Evolutionary conservation across 1,140 invertebrate genomes (phyloP), one percentile per base, ranked within the genome.

Genomic region (Drosophila leontia): DNA sequence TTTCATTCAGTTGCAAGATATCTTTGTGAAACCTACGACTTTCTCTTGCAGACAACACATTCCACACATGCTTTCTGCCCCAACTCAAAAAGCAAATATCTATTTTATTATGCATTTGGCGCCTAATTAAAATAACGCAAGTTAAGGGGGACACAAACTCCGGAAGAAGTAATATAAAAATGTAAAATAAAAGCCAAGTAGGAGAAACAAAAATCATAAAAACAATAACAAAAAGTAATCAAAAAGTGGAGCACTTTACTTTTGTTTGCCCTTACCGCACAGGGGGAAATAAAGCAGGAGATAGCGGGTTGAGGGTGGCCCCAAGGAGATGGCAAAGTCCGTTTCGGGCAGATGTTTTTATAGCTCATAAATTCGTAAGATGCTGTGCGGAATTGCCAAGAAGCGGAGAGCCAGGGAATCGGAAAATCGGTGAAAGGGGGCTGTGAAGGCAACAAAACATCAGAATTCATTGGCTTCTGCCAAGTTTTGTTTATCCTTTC

Each of bases 301-400:
- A 60, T 45, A 37, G 50, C 23, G 63, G 37, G 48, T 69, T 63
- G 45, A n/a, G 8, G n/a, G 5, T 7, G 3, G 15, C n/a, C 3
- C 29, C 1, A 34, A 13, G 7, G 29, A 19, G 34, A 35, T 29
- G 63, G 63, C 41, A 4, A 71, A 47, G 70, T 74, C 70, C 70
- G 67, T 56, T 56, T 72, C 44, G 59, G 78, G 64, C 87, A 91
- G 87, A 91, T 91, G 87, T 79, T 91, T 91, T 91, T 91, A 91
- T 91, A 91, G 83, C 87, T 91, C 87, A 91, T 91, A 91, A 91
- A 91, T 91, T 91, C 81, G 77, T 84, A 84, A 87, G 84, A 90
- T 71, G 84, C 84, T 88, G 83, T 72, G 75, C 78, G 80, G 80
- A 79, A 91, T 91, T 75, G 76, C 62, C 48, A 68, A 68, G 67